Percentiles rank a stretch among this genome's conserved stretches.
phyloP scores from a whole-genome alignment of 2,888 invertebrate species.

The Idaea aversata region DNA sequence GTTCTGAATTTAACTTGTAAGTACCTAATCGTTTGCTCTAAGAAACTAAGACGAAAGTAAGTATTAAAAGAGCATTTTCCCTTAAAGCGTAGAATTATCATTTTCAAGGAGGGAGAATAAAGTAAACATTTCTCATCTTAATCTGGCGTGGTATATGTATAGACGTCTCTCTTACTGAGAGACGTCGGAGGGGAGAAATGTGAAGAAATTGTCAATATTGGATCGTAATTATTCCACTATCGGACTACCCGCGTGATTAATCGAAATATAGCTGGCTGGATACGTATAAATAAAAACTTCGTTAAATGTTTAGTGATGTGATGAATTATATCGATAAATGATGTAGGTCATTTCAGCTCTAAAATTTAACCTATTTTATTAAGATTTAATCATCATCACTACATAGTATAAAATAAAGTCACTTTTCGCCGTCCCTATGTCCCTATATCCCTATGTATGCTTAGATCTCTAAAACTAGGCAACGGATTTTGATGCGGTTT shows the following conservation, averaged over 20 bases:
- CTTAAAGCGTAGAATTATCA: neutral
- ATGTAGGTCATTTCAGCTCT: too few species aligned
- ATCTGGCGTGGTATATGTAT: conserved; percentile 65
- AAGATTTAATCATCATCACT: too few species aligned
- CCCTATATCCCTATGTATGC: too few species aligned
- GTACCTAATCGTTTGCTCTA: too few species aligned
- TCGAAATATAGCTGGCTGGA: neutral
- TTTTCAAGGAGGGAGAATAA: conserved; percentile 17
- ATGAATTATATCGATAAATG: conserved; percentile 2
- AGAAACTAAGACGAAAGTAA: too few species aligned
- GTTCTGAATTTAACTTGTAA: too few species aligned
- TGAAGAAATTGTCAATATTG: conserved; percentile 65
- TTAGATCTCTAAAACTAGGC: too few species aligned
- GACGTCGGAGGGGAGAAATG: conserved; percentile 39
- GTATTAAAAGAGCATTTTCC: too few species aligned
- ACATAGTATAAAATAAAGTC: too few species aligned
- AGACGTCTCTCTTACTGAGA: conserved; percentile 51
- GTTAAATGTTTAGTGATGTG: conserved; percentile 17
- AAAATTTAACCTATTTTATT: too few species aligned
- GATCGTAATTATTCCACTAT: conserved; percentile 46
- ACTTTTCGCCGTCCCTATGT: too few species aligned
- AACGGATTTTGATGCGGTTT: too few species aligned
- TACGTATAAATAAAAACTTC: neutral
- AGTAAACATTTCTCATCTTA: conserved; percentile 54
- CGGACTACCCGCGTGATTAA: conserved; percentile 16